These are phyloP conservation scores for Myiotriccus ornatus DNA, from an alignment of 2,797 vertebrate species.

Conservation along the genomic window DNA sequence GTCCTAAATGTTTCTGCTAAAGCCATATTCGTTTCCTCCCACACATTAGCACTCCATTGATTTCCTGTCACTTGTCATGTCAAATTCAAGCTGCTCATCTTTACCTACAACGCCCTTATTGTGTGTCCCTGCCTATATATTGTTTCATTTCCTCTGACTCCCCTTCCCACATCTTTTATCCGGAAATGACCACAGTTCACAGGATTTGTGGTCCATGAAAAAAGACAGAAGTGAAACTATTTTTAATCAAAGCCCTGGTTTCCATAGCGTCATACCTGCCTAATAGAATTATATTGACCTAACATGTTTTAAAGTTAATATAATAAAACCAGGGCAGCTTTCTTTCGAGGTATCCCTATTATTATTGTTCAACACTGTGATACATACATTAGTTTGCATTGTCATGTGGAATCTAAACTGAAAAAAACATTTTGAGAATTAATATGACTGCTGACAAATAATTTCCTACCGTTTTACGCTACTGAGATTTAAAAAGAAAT, in stretches of 20 bases:
- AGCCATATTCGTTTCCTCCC: slow-evolving; percentile 8
- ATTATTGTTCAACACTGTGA: not conserved
- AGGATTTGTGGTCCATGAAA: not conserved
- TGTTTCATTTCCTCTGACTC: slow-evolving; percentile 39
- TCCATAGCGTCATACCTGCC: not conserved
- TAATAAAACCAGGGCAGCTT: not conserved
- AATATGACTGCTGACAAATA: not conserved
- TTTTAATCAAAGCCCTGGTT: not conserved
- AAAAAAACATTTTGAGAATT: not conserved
- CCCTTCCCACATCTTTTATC: not conserved
- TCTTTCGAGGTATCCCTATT: not conserved
- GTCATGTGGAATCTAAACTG: not conserved
- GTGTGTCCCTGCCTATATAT: not conserved
- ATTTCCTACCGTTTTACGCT: not conserved
- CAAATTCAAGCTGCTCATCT: slow-evolving; percentile 41
- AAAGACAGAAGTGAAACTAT: not conserved
- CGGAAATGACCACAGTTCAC: slow-evolving; percentile 16
- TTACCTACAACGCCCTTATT: slow-evolving; percentile 12
- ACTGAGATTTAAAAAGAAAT: not conserved
- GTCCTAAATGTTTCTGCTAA: slow-evolving; percentile 36
- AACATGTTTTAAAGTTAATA: not conserved
- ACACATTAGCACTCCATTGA: slow-evolving; percentile 28
- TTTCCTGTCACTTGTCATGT: slow-evolving; percentile 50
- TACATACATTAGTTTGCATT: not conserved
- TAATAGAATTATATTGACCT: not conserved